Evolutionary conservation across 2,888 invertebrate genomes (phyloP).

Genomic region (Cephus pulcher): DNA sequence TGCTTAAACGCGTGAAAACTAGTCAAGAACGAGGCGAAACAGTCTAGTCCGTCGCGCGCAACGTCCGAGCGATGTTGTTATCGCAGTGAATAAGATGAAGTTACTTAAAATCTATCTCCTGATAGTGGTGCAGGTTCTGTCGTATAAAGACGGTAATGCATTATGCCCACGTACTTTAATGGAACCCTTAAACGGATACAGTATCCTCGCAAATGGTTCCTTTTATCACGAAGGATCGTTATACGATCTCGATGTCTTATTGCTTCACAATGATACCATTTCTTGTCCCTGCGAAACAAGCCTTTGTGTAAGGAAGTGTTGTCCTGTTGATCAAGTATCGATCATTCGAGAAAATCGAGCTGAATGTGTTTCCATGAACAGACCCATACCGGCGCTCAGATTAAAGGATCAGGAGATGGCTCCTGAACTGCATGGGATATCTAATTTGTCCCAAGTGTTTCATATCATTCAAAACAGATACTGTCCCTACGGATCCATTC

Average conservation of each 20-base stretch:
- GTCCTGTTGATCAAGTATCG: background rate
- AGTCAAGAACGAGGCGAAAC: background rate
- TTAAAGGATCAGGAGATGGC: background rate
- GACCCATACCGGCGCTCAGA: background rate
- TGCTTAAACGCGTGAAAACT: background rate
- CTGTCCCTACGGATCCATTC: constrained; percentile 34
- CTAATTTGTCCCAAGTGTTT: constrained; percentile 28
- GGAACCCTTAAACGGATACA: background rate
- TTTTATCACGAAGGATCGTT: background rate
- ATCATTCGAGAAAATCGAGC: background rate
- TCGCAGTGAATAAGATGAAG: background rate
- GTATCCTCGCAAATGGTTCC: background rate
- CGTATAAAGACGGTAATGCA: background rate
- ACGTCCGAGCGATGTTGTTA: background rate
- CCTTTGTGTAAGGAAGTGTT: background rate
- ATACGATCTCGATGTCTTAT: background rate
- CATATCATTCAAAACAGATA: constrained; percentile 30
- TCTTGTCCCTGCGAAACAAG: background rate
- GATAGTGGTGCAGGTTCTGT: background rate
- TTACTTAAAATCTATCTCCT: background rate
- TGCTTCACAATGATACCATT: background rate
- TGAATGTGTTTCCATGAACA: background rate
- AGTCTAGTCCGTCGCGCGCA: background rate
- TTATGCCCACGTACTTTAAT: background rate
- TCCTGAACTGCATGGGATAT: background rate